Evolutionary conservation across 2,113 vertebrate species (phyloP), one percentile per base, ranked within the genome.

Genomic region (Gavia stellata): DNA sequence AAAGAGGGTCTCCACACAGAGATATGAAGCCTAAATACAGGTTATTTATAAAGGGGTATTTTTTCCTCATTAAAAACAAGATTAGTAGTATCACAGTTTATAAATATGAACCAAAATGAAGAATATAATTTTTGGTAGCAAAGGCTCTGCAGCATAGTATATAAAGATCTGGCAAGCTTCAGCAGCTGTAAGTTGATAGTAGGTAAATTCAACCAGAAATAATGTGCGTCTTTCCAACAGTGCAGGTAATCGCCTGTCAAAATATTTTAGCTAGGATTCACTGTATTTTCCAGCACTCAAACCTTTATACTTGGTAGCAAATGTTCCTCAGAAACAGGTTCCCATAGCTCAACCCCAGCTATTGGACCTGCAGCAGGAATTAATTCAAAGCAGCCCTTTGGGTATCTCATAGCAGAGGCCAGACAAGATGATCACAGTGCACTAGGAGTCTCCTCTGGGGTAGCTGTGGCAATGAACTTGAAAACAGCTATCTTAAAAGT

Each of bases 401-500:
- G 59, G 53, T 85, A 31, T 65, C 83, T 93, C 50, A 2, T 84
- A 92, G 66, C 88, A 88, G 88, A 95, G 73, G 44, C 62, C 70
- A 90, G 91, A 85, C 42, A 73, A 88, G 89, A 94, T 92, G 92
- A 94, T 95, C 81, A 42, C 74, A 85, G 65, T 73, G 91, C 79
- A 38, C 31, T 73, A 42, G 63, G 59, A 84, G 71, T 82, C 70
- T 94, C 83, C 94, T 92, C 78, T 70, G 73, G 88, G 91, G 94
- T 45, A 87, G 42, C 78, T 79, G 86, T 90, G 73, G 86, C 95
- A 97, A 95, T 92, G 96, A 96, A 92, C 91, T 95, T 96, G 95
- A 96, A 95, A 97, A 96, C 82, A 80, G 58, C 93, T 90, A 77
- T 90, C 92, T 79, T 77, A 63, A 73, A 94, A 96, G 87, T 82